These are phyloP conservation scores for Sterrhoptilus dennistouni DNA, from an alignment of 2,113 vertebrate genomes.

Conservation along the genomic window DNA sequence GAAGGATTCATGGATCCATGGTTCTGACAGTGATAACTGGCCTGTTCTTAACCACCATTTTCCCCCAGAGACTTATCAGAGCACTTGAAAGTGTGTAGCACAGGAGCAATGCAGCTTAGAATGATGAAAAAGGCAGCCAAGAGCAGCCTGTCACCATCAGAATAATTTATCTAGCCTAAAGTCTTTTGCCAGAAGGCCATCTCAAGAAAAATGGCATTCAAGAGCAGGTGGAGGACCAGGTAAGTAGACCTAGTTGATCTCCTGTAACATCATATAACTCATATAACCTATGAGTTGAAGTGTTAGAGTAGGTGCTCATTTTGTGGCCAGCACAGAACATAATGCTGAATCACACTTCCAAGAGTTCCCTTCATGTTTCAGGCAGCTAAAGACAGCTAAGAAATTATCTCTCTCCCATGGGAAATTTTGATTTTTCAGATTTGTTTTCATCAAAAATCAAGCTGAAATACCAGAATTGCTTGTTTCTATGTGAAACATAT, in stretches of 20 bases:
- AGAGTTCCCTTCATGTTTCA: not conserved
- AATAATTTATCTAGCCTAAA: not conserved
- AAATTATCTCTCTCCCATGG: not conserved
- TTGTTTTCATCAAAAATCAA: not conserved
- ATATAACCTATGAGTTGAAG: not conserved
- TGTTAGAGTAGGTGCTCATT: not conserved
- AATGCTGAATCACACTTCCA: not conserved
- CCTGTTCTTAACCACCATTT: not conserved
- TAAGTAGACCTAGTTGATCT: not conserved
- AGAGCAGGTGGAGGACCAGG: not conserved
- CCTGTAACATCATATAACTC: not conserved
- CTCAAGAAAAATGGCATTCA: not conserved
- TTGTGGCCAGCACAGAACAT: not conserved
- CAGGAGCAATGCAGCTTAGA: not conserved
- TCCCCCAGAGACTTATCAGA: not conserved
- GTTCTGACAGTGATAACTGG: not conserved
- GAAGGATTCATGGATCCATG: not conserved
- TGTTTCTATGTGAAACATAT: not conserved
- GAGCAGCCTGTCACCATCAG: not conserved
- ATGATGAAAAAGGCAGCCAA: not conserved
- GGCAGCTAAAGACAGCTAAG: not conserved
- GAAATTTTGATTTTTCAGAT: not conserved
- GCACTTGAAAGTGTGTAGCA: not conserved
- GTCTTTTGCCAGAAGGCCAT: not conserved
- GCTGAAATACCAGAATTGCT: not conserved